Conservation (phyloP, 1,140 invertebrate genomes). For the Lucilia cuprina region DNA sequence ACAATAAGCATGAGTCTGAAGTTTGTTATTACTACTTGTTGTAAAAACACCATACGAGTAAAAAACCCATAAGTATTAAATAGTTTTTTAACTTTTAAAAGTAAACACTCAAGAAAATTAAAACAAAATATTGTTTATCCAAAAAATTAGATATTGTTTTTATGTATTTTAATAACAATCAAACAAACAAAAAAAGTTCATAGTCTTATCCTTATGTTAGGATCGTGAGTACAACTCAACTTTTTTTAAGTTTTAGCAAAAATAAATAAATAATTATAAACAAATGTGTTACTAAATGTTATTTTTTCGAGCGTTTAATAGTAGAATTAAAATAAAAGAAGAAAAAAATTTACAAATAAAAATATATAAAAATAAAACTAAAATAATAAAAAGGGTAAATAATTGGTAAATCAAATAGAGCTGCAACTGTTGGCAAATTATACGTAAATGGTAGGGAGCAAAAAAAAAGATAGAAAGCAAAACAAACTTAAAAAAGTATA, state of each 20-base stretch:
- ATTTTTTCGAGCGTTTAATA: background rate
- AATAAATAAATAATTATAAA: no score
- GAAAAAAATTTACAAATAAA: background rate
- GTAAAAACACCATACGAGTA: background rate
- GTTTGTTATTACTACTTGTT: background rate
- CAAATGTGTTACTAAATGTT: no score
- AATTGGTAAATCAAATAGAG: constrained; percentile 7
- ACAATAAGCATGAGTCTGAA: background rate
- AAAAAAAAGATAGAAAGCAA: background rate
- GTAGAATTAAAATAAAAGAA: background rate
- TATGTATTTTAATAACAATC: no score
- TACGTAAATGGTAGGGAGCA: background rate
- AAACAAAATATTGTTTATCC: background rate
- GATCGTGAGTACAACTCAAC: no score
- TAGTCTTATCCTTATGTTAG: no score
- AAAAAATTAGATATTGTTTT: background rate
- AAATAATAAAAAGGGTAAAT: constrained; percentile 8
- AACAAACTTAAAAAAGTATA: background rate
- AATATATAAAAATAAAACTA: background rate
- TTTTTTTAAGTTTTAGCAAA: no score
- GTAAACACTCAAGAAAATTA: background rate
- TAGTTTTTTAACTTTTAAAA: background rate
- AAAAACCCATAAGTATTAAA: background rate
- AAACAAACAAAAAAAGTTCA: no score
- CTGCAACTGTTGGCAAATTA: background rate